Conservation (phyloP, 2,113 vertebrate species). For the Periophthalmus modestus region DNA sequence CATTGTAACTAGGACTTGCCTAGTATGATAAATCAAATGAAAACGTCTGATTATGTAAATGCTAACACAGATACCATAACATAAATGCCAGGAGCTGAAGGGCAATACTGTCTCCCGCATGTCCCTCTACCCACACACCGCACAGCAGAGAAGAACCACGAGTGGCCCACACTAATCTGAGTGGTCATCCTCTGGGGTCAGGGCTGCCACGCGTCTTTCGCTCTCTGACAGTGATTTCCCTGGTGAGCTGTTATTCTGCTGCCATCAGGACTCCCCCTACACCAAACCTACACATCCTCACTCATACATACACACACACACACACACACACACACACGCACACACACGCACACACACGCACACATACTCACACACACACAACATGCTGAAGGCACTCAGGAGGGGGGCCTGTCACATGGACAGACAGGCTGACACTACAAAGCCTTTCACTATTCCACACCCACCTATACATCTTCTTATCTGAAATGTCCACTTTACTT, state of each 20-base stretch:
- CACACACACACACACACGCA: background rate
- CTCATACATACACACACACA: background rate
- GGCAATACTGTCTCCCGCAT: constrained; percentile 15
- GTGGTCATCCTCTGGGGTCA: constrained; percentile 58
- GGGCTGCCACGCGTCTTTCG: constrained; percentile 55
- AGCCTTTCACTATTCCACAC: constrained; percentile 27
- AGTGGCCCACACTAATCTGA: constrained; percentile 50
- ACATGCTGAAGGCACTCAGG: background rate
- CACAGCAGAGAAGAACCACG: constrained; percentile 22
- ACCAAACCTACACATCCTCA: background rate
- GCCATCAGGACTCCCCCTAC: constrained; percentile 21
- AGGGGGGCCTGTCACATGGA: constrained; percentile 9
- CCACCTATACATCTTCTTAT: constrained; percentile 16
- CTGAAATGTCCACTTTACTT: background rate
- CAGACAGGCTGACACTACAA: constrained; percentile 15
- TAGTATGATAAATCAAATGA: too few species aligned
- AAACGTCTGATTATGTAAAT: background rate
- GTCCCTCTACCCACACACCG: constrained; percentile 20
- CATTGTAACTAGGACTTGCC: too few species aligned
- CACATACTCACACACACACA: background rate
- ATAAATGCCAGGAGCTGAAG: background rate
- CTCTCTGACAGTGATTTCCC: constrained; percentile 65
- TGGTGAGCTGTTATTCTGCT: constrained; percentile 54
- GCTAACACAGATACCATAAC: background rate
- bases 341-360: background rate